These are phyloP conservation scores for Chiloscyllium plagiosum DNA, from an alignment of 2,113 vertebrate genomes.

Conservation along the genomic window DNA sequence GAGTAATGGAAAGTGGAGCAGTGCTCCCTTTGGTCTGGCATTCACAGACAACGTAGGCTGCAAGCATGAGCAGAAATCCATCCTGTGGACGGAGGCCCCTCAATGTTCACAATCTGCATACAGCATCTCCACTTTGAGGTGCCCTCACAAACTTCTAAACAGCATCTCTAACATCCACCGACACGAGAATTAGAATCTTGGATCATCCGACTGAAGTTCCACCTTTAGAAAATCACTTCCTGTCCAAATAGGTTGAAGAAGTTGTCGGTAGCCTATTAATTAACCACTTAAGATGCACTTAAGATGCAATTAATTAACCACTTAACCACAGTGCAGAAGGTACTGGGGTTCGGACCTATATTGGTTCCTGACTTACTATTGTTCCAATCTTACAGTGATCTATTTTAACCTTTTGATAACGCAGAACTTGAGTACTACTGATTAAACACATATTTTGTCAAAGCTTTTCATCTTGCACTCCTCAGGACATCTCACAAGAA, in stretches of 20 bases:
- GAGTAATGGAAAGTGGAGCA: too few relatives aligned
- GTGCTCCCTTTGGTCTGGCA: too few relatives aligned
- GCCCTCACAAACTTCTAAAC: too few relatives aligned
- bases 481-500: too few relatives aligned
- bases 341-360: background rate
- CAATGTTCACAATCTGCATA: background rate
- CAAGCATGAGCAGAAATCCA: background rate
- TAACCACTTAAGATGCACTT: background rate
- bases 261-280: background rate
- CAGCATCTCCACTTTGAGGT: background rate
- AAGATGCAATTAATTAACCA: background rate
- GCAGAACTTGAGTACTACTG: too few relatives aligned
- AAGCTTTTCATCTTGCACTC: too few relatives aligned
- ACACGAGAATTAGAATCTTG: too few relatives aligned
- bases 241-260: background rate
- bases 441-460: too few relatives aligned
- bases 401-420: background rate
- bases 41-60: background rate
- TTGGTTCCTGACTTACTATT: background rate
- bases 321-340: background rate
- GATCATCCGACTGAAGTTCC: background rate
- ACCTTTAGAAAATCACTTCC: background rate
- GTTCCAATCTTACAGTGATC: background rate
- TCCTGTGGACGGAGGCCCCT: background rate
- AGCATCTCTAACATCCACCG: too few relatives aligned